Base-by-base conservation (phyloP, 2,113 vertebrate genomes). In the Catagonus wagneri region DNA sequence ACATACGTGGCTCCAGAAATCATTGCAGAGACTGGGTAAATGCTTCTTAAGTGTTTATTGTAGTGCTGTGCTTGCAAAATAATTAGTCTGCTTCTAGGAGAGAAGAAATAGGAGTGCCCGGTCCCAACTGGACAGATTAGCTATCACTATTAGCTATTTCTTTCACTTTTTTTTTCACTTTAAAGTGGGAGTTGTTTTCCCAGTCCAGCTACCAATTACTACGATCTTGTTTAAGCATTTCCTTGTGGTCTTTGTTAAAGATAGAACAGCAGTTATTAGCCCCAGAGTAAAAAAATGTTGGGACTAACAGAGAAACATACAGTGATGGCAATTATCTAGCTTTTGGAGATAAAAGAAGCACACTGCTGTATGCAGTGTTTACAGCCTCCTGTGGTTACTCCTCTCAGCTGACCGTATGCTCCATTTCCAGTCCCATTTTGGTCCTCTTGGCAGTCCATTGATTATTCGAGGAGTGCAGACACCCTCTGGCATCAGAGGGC, bases 1-100 rank as follows among this genome's bases (percentile, higher is more conserved):
- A 99, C 99, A 39, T 99, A 99, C 36, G 99, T 99, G 97, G 99
- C 99, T 95, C 99, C 99, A 80, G 99, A 99, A 98, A 99, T 99
- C 97, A 99, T 99, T 0, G 99, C 99, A 81, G 99, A 99, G 98
- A 99, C 98, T 4, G 99, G 99, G 99, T 99, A 98, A 99, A 98
- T 79, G 22, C 2, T 58, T 93, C 94, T 56, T 9, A 15, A n/a
- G 1, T 15, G 27, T 75, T 78, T 54, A 23, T 4, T 44, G 39
- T 63, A 36, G 78, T 20, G 27, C 32, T 54, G 14, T 20, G 61
- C 50, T 84, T 39, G 44, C 36, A 9, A n/a, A 81, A 83, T 20
- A 81, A 29, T n/a, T 2, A 5, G 22, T 44, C 44, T 6, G 60
- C 75, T 20, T 83, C 22, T 4, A 71, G n/a, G 76, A 36, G 6